Base-by-base conservation (phyloP, 2,888 invertebrate genomes). In the Adelphocoris suturalis region DNA sequence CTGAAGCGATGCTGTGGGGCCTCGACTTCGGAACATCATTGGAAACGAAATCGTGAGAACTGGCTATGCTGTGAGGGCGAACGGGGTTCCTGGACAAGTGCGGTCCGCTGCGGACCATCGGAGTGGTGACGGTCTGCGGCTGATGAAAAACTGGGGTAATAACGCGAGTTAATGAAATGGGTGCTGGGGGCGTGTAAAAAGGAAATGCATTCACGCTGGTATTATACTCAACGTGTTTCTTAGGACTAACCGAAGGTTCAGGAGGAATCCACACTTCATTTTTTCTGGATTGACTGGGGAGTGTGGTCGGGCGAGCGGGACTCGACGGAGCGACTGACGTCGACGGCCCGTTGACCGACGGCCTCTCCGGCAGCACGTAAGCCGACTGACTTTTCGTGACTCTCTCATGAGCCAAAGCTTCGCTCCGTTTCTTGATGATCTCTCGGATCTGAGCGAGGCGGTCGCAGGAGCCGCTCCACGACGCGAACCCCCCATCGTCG, bases 1-100 rank as follows among this genome's bases (percentile, higher is more conserved):
- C 88, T 48, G 94, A 94, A 91, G 96, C 96, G 92, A 96, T 95
- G 92, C 96, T 96, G 93, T 95, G 95, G 61, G 96, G 96, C 88
- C 96, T 92, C 91, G 89, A 52, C 55, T 94, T 93, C 92, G 89
- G 61, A 28, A 28, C 48, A 82, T 78, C 84, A 55, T 47, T 89
- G 27, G n/a, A 82, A 52, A 14, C 84, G 89, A 75, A 85, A 52
- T 90, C 90, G 14, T 82, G 52, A 14, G 89, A 37, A 19, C 47
- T 78, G 19, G 80, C 52, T 28, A 90, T 47, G 28, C 89, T 90
- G 78, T 90, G 90, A 1, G 90, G 90, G n/a, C 90, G 90, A 37
- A 82, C 57, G 48, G 85, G 85, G 85, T 91, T 91, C 19, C 91
- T 86, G 11, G 91, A 90, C 47, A 90, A 52, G 82, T 91, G 91